Evolutionary conservation across 2,797 vertebrate species (phyloP).

Genomic region (Macrochelys suwanniensis): DNA sequence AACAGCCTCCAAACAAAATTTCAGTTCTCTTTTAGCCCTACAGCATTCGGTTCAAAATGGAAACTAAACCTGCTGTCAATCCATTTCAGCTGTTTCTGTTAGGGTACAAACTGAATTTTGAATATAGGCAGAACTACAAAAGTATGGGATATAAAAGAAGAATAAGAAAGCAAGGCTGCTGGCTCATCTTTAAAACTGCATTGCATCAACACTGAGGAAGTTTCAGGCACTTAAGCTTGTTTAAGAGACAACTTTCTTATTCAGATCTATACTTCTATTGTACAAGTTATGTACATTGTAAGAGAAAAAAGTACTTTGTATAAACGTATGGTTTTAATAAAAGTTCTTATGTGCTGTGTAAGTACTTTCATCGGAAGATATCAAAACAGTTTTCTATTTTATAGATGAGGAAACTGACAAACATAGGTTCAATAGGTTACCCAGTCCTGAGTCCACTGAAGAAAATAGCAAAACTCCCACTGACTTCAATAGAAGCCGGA

Average conservation of each 20-base stretch:
- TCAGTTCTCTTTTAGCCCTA: neutral
- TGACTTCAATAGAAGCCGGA: neutral
- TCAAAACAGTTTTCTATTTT: neutral
- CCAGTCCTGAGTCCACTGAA: neutral
- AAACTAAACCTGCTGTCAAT: neutral
- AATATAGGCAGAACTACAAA: neutral
- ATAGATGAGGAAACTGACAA: neutral
- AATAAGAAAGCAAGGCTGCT: neutral
- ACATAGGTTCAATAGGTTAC: neutral
- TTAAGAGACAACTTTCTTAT: neutral
- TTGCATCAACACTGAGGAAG: neutral
- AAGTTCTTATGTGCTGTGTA: neutral
- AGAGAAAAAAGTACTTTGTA: neutral
- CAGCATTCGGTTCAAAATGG: neutral
- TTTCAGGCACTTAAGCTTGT: neutral
- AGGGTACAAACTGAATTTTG: neutral
- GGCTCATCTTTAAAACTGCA: neutral
- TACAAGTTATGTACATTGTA: fast-evolving
- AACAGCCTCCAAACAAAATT: neutral
- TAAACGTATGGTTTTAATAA: neutral
- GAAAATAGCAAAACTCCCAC: neutral
- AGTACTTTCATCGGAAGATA: neutral
- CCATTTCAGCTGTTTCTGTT: neutral
- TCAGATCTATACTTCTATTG: neutral
- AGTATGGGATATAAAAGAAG: neutral